phyloP scores from a whole-genome alignment of 2,797 vertebrate species.

The Sebastes matsubarae region DNA sequence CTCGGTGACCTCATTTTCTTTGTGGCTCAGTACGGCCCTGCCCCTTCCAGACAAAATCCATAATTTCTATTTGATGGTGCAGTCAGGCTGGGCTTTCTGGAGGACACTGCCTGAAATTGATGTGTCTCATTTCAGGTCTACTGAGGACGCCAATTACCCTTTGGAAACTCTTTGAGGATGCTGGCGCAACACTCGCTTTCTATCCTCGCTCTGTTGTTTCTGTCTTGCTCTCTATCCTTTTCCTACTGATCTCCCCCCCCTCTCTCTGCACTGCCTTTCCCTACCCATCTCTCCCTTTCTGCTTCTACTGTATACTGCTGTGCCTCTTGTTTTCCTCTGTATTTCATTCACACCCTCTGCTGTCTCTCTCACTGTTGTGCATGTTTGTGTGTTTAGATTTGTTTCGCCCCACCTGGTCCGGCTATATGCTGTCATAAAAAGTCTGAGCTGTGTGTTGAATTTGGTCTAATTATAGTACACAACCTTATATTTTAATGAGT shows the following conservation, averaged over 20 bases:
- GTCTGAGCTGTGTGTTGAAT: background rate
- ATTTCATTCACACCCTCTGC: background rate
- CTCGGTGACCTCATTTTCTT: constrained; percentile 76
- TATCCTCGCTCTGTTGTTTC: constrained; percentile 39
- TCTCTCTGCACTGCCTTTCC: background rate
- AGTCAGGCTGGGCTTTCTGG: constrained; percentile 71
- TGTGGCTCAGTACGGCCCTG: constrained; percentile 62
- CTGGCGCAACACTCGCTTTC: constrained; percentile 47
- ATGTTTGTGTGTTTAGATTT: background rate
- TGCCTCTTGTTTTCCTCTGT: background rate
- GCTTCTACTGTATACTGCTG: background rate
- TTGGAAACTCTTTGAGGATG: constrained; percentile 75
- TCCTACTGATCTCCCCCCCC: background rate
- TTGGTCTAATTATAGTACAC: background rate
- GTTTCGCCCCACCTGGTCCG: background rate
- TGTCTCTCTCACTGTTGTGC: background rate
- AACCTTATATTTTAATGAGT: background rate
- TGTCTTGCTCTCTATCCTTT: constrained; percentile 14
- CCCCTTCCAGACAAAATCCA: constrained; percentile 84
- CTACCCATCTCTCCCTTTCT: background rate
- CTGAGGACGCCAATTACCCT: constrained; percentile 81
- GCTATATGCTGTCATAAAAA: background rate
- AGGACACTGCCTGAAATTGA: constrained; percentile 81
- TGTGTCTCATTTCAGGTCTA: constrained; percentile 79
- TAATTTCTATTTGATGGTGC: constrained; percentile 83